Conservation (phyloP, 2,113 vertebrate species). For the Thryonomys swinderianus region DNA sequence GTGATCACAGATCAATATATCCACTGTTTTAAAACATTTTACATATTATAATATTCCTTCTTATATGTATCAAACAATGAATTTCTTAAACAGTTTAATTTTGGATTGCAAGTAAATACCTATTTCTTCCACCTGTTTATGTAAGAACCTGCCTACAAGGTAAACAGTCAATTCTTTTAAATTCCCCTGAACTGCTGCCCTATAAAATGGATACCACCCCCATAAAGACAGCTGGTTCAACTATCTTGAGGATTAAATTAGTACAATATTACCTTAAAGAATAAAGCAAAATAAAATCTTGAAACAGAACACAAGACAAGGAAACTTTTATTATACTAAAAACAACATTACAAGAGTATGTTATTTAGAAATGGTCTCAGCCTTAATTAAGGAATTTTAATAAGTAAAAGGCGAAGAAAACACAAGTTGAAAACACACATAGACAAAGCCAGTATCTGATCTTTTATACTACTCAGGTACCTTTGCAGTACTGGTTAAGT, state of each 20-base stretch:
- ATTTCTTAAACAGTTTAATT: no score
- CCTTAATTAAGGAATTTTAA: not conserved
- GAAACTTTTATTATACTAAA: not conserved
- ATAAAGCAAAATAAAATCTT: constrained; percentile 2
- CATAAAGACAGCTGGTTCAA: rapidly evolving
- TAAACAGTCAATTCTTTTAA: not conserved
- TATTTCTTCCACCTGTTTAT: not conserved
- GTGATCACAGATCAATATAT: not conserved
- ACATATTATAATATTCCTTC: not conserved
- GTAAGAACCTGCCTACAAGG: not conserved
- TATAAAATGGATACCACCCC: not conserved
- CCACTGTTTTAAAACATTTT: not conserved
- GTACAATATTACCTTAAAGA: not conserved
- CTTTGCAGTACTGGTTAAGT: not conserved
- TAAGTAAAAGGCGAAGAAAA: not conserved
- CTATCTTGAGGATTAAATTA: not conserved
- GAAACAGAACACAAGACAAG: constrained; percentile 2
- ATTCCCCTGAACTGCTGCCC: no score
- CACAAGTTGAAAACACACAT: not conserved
- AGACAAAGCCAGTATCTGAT: not conserved
- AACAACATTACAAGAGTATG: not conserved
- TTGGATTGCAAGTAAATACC: not conserved
- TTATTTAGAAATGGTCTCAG: not conserved
- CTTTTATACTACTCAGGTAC: not conserved
- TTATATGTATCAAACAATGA: not conserved